A percentile compares a stretch with the other conserved stretches of the same genome.
phyloP scores from a whole-genome alignment of 2,113 vertebrate genomes.

The Anoplopoma fimbria region DNA sequence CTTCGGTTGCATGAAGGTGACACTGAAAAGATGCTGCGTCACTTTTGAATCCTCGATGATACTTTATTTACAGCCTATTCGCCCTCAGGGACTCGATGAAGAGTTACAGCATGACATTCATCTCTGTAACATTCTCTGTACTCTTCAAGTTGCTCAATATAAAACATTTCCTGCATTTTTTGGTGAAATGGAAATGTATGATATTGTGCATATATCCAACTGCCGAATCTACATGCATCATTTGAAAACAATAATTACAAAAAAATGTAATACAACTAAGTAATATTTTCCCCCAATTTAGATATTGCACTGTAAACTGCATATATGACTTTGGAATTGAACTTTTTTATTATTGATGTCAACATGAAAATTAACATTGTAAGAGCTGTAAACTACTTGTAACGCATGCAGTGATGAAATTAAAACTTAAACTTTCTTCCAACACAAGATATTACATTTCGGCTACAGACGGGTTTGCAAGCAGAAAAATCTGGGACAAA shows the following conservation, averaged over 20 bases:
- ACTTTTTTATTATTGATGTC: conserved; percentile 35
- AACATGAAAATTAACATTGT: conserved; percentile 37
- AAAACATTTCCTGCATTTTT: conserved; percentile 37
- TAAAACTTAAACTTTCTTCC: conserved; percentile 35
- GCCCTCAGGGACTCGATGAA: conserved; percentile 37
- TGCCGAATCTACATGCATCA: conserved; percentile 1
- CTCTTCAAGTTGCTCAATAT: conserved; percentile 23
- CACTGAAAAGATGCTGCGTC: conserved; percentile 35
- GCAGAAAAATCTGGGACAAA: conserved; percentile 69
- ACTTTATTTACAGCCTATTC: conserved; percentile 56
- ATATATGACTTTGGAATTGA: conserved; percentile 15
- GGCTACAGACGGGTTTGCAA: conserved; percentile 48
- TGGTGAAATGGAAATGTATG: conserved; percentile 17
- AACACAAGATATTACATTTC: conserved; percentile 58
- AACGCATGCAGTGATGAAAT: conserved; percentile 43
- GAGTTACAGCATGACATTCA: conserved; percentile 37
- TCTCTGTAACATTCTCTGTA: conserved; percentile 34
- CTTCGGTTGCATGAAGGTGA: conserved; percentile 55
- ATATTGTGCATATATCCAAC: neutral
- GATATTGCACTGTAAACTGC: conserved; percentile 15
- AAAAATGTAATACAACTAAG: neutral
- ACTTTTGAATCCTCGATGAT: conserved; percentile 48
- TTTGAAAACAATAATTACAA: neutral
- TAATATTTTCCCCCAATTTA: neutral
- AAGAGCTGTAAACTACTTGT: conserved; percentile 43